A percentile compares a stretch with the other conserved stretches of the same genome.
Conservation (phyloP, 2,113 vertebrate genomes). For the Sylvicapra grimmia region DNA sequence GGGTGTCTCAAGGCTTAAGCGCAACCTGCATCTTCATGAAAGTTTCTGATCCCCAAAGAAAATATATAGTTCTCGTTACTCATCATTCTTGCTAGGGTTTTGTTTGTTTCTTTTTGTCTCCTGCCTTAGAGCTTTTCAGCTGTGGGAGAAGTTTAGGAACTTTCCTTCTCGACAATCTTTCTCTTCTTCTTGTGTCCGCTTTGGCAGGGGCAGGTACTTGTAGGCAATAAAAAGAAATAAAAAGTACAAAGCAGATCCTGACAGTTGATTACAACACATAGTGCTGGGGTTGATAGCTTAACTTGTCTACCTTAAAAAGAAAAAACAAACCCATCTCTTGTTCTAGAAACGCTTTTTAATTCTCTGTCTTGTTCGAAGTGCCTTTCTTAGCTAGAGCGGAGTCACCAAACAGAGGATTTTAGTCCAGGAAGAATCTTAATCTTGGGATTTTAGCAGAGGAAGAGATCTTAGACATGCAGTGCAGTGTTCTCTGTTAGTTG, state of each 20-base stretch:
- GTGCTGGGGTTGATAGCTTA: neutral
- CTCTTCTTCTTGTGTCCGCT: neutral
- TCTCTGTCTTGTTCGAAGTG: neutral
- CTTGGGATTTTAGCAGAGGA: neutral
- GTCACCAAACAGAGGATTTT: neutral
- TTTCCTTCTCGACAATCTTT: neutral
- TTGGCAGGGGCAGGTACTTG: neutral
- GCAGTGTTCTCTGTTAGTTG: neutral
- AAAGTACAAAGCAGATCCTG: neutral
- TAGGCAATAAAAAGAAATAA: neutral
- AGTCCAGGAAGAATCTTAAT: neutral
- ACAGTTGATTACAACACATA: no score
- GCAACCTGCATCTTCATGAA: neutral
- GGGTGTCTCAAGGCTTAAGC: neutral
- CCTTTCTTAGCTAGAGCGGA: neutral
- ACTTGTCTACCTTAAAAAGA: neutral
- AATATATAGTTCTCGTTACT: neutral
- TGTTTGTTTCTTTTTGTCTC: neutral
- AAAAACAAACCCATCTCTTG: neutral
- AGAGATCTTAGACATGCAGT: neutral
- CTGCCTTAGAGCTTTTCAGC: neutral
- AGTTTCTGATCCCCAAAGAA: neutral
- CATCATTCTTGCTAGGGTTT: neutral
- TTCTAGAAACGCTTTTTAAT: neutral
- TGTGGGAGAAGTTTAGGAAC: neutral